Evolutionary conservation across 2,113 vertebrate genomes (phyloP), one percentile per base, ranked within the genome.

Genomic region (Peromyscus californicus): DNA sequence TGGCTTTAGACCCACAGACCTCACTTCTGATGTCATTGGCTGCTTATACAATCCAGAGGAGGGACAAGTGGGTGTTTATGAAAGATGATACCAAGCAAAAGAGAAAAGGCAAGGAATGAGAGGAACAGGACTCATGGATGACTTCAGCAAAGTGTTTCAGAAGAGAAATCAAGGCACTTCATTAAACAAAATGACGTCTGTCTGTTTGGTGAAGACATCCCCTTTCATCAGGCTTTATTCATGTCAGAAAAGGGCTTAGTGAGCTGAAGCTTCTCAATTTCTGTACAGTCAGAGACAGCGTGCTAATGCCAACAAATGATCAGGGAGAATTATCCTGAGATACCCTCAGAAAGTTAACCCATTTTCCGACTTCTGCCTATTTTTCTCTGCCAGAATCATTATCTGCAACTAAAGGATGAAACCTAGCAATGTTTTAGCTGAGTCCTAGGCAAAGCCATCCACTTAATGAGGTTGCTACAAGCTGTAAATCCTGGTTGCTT

Each of bases 391-490:
- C 24, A 36, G 31, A 75, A 39, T 93, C 72, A 33, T 84, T 74
- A 90, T 84, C 80, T 84, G 69, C 63, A 95, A 70, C 21, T 70
- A 72, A 54, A 11, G 39, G 54, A 39, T 75, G 59, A 75, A 91
- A 74, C n/a, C 36, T 59, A 36, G 57, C 63, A 48, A 69, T 26
- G 70, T 78, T 89, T 67, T 83, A 92, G 51, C 26, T 78, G 26
- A 51, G 78, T 69, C 67, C n/a, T 33, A 97, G 92, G 90, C 87
- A 95, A 94, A 94, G 48, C 31, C 74, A 24, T 48, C 86, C 74
- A n/a, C 17, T 72, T 10, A 39, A 74, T 70, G 94, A 89, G 94
- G 54, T 48, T 61, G 29, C 63, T 94, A 57, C 95, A 82, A 3
- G 48, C 91, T 94, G 76, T 54, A 72, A 67, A 84, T 79, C 70